Evolutionary conservation across 1,140 invertebrate species (phyloP), one percentile per base, ranked within the genome.

Genomic region (Scaptomyza montana): DNA sequence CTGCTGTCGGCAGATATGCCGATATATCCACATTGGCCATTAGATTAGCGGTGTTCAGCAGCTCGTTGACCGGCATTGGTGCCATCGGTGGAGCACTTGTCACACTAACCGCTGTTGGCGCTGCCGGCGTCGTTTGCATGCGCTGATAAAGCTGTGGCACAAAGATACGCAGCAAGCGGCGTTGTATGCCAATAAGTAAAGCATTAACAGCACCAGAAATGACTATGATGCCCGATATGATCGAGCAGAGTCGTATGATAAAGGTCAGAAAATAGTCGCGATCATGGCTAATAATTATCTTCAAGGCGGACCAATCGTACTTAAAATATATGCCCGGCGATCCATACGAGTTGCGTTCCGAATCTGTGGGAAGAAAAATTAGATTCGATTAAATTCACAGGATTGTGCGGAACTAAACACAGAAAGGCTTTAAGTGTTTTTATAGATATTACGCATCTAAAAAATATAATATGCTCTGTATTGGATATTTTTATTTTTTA

Each of bases 311-410:
- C 92, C 97, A 95, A 81, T 98, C 97, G 92, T 99, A 99, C 92
- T 98, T 98, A 77, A 99, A 97, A 92, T 97, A 99, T 80, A 99
- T 97, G 33, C 98, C 98, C 7, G 98, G 96, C 16, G 97, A 95
- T 5, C 97, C 98, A 92, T 98, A 97, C 30, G 97, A 98, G 16
- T 97, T 97, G 92, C 95, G 94, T 33, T 93, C 91, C 70, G 94
- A 93, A 91, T 94, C 92, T 92, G 50, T 9, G n/a, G 21, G 10
- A 47, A 7, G 7, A 33, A 33, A 33, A 7, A 33, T 33, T 33
- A 33, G 3, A 33, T 25, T 25, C 2, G 21, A 25, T 16, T 16
- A 16, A 16, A 16, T 16, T 16, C 16, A 16, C 16, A 16, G 16
- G 16, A 16, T 16, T 16, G 16, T 16, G 16, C 16, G 16, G 16